Evolutionary conservation across 2,113 vertebrate genomes (phyloP).

Genomic region (Pongo abelii): DNA sequence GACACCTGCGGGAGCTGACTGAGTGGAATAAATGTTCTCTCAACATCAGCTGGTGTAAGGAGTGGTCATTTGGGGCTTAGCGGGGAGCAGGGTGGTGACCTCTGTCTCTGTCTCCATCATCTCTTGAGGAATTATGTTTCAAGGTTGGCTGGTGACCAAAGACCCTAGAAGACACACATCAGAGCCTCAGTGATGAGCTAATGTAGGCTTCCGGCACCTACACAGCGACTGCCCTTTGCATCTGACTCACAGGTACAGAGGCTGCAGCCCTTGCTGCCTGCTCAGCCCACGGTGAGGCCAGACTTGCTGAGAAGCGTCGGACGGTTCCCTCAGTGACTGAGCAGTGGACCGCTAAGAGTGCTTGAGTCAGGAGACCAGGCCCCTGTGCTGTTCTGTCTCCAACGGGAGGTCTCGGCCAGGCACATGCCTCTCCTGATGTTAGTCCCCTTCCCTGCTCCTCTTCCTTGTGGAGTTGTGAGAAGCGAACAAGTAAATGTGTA

Average conservation of each 20-base stretch:
- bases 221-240: background rate
- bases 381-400: too few relatives aligned
- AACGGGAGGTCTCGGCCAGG: accelerated
- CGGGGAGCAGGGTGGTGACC: background rate
- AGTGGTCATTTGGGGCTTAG: background rate
- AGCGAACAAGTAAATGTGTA: accelerated
- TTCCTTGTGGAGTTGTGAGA: too few relatives aligned
- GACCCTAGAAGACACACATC: background rate
- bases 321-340: background rate
- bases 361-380: too few relatives aligned
- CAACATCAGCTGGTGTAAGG: background rate
- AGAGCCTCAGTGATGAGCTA: background rate
- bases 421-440: accelerated
- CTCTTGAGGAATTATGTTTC: background rate
- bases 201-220: background rate
- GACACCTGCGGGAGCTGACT: background rate
- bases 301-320: background rate
- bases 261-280: background rate
- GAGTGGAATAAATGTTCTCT: slow-evolving; percentile 20
- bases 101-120: background rate
- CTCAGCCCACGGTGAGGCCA: background rate
- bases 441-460: background rate
- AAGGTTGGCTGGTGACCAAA: background rate
- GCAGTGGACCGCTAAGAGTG: background rate
- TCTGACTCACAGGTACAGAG: background rate